Conservation (phyloP, 2,113 vertebrate species). For the Phylloscopus whistleri region DNA sequence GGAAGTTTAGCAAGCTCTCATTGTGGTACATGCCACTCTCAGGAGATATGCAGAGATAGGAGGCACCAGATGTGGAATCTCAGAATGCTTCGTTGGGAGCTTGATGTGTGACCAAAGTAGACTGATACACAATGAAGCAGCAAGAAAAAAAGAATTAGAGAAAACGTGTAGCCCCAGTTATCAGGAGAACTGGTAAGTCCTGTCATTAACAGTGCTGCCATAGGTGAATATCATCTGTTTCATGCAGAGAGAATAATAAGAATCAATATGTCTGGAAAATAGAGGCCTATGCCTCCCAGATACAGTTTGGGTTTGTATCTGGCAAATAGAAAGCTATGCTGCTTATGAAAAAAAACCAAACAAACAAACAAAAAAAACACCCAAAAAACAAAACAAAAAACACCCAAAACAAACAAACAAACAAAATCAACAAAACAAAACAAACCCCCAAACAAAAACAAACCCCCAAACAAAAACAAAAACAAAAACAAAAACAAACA, state of each 20-base stretch:
- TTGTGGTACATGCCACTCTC: neutral
- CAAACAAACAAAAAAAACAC: no score
- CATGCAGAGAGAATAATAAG: neutral
- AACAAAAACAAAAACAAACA: rapidly evolving
- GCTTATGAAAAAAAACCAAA: neutral
- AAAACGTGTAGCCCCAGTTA: neutral
- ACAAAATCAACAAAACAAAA: no score
- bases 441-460: no score
- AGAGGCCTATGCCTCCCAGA: neutral
- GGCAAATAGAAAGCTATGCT: neutral
- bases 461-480: neutral
- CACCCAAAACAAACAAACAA: neutral
- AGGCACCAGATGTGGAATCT: neutral
- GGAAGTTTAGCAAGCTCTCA: neutral
- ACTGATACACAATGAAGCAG: neutral
- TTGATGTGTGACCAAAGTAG: neutral
- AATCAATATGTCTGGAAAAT: neutral
- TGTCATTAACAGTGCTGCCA: neutral
- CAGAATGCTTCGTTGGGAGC: neutral
- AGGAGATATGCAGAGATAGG: neutral
- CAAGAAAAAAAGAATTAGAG: neutral
- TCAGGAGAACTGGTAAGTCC: neutral
- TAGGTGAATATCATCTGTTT: neutral
- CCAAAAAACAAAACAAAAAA: no score
- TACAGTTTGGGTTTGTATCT: neutral